These are phyloP conservation scores for Phoxinus dragarum DNA, from an alignment of 2,797 vertebrate species.

Conservation along the genomic window DNA sequence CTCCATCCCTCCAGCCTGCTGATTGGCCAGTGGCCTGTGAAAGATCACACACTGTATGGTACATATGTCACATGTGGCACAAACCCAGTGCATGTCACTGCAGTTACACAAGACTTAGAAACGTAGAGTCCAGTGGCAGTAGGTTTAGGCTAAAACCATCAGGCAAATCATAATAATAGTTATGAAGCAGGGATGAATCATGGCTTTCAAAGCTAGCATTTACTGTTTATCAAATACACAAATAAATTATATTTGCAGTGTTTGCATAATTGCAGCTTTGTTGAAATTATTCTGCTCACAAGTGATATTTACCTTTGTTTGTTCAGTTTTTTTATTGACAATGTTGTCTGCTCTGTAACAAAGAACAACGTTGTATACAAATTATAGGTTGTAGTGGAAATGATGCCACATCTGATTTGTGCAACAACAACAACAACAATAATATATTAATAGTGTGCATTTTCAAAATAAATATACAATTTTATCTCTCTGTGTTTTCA, in stretches of 20 bases:
- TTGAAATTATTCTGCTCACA: not conserved
- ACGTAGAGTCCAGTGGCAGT: not conserved
- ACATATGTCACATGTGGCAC: not conserved
- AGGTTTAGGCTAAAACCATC: not conserved
- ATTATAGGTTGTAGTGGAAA: not conserved
- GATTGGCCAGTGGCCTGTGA: constrained; percentile 30
- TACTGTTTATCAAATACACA: not conserved
- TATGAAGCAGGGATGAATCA: not conserved
- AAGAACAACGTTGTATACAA: not conserved
- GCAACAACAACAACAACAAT: not conserved
- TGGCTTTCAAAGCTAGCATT: not conserved
- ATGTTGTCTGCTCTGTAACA: not conserved
- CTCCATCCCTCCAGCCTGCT: constrained; percentile 11
- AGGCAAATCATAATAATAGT: not conserved
- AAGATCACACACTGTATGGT: constrained; percentile 8
- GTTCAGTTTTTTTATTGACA: not conserved
- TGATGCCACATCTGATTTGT: not conserved
- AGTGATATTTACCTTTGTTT: not conserved
- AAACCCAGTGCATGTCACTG: not conserved
- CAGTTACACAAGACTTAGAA: constrained; percentile 3
- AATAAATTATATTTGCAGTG: not conserved
- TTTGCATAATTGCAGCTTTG: not conserved
- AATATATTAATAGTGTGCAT: too few species aligned
- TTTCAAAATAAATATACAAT: not conserved
- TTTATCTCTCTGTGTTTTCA: not conserved